Conservation (phyloP, 2,113 vertebrate species). For the Craseonycteris thonglongyai region DNA sequence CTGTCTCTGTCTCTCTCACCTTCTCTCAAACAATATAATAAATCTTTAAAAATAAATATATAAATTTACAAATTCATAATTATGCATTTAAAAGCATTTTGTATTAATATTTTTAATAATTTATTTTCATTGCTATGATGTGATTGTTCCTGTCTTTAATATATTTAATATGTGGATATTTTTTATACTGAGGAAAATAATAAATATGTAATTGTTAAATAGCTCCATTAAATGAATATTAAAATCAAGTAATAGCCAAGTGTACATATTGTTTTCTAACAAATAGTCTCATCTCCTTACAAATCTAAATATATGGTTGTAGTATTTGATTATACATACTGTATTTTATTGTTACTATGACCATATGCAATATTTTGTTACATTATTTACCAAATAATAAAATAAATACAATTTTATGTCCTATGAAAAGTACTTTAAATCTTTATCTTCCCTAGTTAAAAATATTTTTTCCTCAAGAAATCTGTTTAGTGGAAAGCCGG, state of each 20-base stretch:
- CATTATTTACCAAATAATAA: neutral
- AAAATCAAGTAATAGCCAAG: neutral
- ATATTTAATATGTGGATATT: neutral
- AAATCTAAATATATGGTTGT: neutral
- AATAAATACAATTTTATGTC: neutral
- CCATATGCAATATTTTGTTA: neutral
- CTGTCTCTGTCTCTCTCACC: no score
- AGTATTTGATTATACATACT: neutral
- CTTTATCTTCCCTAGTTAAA: neutral
- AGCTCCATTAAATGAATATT: neutral
- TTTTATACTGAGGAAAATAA: neutral
- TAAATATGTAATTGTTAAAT: neutral
- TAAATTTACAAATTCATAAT: neutral
- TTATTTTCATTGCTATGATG: neutral
- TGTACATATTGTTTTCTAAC: neutral
- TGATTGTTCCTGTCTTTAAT: neutral
- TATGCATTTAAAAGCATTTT: neutral
- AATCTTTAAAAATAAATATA: no score
- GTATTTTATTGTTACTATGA: constrained; percentile 11
- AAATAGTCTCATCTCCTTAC: neutral
- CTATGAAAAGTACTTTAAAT: neutral
- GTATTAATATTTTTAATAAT: neutral
- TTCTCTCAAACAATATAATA: no score
- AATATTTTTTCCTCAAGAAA: neutral
- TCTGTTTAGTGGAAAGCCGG: no score